Evolutionary conservation across 23 tunicate genomes (phyloP), one percentile per base, ranked within the genome.

Genomic region (Oikopleura dioica): DNA sequence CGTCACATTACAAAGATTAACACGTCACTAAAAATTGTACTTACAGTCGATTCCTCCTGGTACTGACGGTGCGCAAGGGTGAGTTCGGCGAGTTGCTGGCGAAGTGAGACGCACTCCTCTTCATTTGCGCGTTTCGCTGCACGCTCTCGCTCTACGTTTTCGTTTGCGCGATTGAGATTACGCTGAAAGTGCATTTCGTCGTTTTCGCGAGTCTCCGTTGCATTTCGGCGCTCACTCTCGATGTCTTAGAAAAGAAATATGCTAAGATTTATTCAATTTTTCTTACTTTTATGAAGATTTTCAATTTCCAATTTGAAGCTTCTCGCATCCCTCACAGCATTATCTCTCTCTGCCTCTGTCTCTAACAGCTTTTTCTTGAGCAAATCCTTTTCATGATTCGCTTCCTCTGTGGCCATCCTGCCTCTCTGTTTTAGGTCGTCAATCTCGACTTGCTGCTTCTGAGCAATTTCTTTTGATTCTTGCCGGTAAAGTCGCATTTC

Each of bases 121-220:
- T 44, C 55, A 9, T 9, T 9, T 44, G 55, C 21, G 55, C 55
- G 55, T 44, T 44, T 44, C 16, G 55, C 55, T 9, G 16, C 21
- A 9, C 55, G 55, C 55, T 44, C 55, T 9, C 55, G 55, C 55
- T 44, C 55, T 9, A 44, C 21, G 9, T 44, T 21, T 9, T 9
- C 9, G 21, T 44, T 44, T 44, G 21, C 9, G 9, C 55, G 55
- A 44, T 44, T 44, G 55, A 21, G 9, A 44, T 44, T 44, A 9
- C 55, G 55, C 55, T 44, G 55, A 44, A 44, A 44, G 55, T 44
- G 55, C 55, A 44, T 44, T 44, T 44, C 55, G 9, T 44, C 55
- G 9, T 9, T 44, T 21, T 44, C 55, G 55, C 55, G 55, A 44
- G 55, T 44, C 21, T 44, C 55, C 55, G 9, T 9, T 9, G 21